phyloP scores from a whole-genome alignment of 1,140 invertebrate species.

The Aporrectodea caliginosa region DNA sequence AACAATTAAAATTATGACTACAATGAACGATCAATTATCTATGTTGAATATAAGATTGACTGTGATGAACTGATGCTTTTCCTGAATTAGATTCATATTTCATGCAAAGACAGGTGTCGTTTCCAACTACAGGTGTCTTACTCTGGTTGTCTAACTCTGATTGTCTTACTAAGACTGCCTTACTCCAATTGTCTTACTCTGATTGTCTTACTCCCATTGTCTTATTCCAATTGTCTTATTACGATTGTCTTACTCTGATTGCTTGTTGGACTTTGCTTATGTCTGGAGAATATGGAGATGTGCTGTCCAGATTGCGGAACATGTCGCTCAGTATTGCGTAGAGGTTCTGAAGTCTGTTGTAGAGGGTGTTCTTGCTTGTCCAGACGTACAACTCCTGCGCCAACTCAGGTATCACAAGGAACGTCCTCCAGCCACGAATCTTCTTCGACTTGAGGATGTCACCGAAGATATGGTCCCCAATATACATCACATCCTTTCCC shows the following conservation, averaged over 20 bases:
- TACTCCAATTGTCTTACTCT: no score
- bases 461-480: constrained; percentile 96
- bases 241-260: constrained; percentile 72
- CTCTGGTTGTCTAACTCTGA: no score
- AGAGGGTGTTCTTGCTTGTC: constrained; percentile 93
- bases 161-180: no score
- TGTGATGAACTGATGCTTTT: no score
- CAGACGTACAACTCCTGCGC: constrained; percentile 95
- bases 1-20: no score
- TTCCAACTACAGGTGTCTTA: no score
- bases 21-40: no score
- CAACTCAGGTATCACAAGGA: constrained; percentile 94
- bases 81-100: no score
- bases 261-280: constrained; percentile 77
- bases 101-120: no score
- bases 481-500: constrained; percentile 95
- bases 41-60: no score
- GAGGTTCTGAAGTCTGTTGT: constrained; percentile 59
- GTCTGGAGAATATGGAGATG: constrained; percentile 22
- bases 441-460: constrained; percentile 99
- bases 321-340: constrained; percentile 19
- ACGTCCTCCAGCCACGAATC: constrained; percentile 95
- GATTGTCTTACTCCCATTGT: no score
- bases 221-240: no score
- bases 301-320: constrained; percentile 19